These are phyloP conservation scores for Leucozona laternaria DNA, from an alignment of 2,888 invertebrate genomes.

Conservation along the genomic window DNA sequence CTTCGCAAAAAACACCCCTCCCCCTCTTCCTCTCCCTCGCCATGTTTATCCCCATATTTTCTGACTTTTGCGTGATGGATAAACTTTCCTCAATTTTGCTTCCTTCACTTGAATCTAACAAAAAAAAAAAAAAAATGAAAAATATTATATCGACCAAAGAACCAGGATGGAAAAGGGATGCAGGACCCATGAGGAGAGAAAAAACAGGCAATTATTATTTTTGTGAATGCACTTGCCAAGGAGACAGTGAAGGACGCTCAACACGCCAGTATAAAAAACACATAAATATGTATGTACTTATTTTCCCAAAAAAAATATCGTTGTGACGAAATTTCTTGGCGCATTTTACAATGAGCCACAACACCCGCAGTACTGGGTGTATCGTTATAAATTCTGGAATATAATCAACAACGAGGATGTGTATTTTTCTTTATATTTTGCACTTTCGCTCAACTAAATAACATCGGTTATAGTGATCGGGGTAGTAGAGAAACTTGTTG, in stretches of 20 bases:
- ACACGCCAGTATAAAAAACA: conserved; percentile 38
- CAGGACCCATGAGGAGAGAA: conserved; percentile 35
- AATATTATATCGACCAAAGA: conserved; percentile 31
- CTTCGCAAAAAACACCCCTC: conserved; percentile 41
- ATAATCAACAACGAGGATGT: not conserved
- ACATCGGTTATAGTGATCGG: no score
- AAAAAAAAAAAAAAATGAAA: not conserved
- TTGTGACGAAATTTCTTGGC: not conserved
- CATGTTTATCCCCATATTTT: not conserved
- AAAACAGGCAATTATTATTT: conserved; percentile 68
- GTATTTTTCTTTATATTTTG: not conserved
- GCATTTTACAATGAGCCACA: not conserved
- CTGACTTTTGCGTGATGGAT: conserved; percentile 63
- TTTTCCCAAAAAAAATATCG: not conserved
- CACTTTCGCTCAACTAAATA: no score
- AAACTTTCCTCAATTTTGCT: conserved; percentile 52
- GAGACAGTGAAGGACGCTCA: conserved; percentile 55
- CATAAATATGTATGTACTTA: not conserved
- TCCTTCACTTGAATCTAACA: conserved; percentile 40
- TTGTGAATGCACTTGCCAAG: conserved; percentile 57
- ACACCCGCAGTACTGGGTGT: not conserved
- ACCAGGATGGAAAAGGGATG: conserved; percentile 15
- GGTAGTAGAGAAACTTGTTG: no score
- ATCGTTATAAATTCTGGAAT: not conserved
- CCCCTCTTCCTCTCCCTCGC: not conserved